Conservation (phyloP, 2,888 invertebrate species). For the Dynastes maya region DNA sequence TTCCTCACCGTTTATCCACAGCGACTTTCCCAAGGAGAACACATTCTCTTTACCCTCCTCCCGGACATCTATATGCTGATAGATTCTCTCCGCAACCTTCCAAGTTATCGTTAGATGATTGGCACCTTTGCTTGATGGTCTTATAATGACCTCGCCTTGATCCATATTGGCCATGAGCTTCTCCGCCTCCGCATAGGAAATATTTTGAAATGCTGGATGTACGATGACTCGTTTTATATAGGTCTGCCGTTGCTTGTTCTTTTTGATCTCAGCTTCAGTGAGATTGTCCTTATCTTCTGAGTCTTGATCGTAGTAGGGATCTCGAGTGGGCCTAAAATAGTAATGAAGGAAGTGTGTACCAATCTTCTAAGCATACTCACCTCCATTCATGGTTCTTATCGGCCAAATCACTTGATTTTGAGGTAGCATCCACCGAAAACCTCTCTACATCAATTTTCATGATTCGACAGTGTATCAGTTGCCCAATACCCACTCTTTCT, state of each 20-base stretch:
- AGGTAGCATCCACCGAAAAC: constrained; percentile 94
- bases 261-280: constrained; percentile 86
- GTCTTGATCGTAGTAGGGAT: constrained; percentile 92
- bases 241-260: constrained; percentile 85
- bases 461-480: constrained; percentile 90
- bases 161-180: constrained; percentile 93
- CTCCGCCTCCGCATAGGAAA: constrained; percentile 93
- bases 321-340: constrained; percentile 82
- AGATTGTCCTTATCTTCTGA: constrained; percentile 85
- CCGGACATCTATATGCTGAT: constrained; percentile 96
- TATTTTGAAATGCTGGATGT: constrained; percentile 97
- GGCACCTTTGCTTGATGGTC: constrained; percentile 96
- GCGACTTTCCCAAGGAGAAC: constrained; percentile 90
- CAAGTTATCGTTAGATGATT: constrained; percentile 98
- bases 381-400: constrained; percentile 95
- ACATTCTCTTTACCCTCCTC: constrained; percentile 98
- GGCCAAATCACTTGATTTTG: constrained; percentile 91
- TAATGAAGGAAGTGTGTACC: constrained; percentile 48
- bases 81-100: constrained; percentile 96
- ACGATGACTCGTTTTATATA: constrained; percentile 97
- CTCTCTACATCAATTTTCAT: constrained; percentile 97
- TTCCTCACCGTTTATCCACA: constrained; percentile 93
- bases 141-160: constrained; percentile 95
- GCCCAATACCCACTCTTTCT: constrained; percentile 89
- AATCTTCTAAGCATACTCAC: constrained; percentile 65